Evolutionary conservation across 1,140 invertebrate species (phyloP), one percentile per base, ranked within the genome.

Genomic region (Drosophila baimaii): DNA sequence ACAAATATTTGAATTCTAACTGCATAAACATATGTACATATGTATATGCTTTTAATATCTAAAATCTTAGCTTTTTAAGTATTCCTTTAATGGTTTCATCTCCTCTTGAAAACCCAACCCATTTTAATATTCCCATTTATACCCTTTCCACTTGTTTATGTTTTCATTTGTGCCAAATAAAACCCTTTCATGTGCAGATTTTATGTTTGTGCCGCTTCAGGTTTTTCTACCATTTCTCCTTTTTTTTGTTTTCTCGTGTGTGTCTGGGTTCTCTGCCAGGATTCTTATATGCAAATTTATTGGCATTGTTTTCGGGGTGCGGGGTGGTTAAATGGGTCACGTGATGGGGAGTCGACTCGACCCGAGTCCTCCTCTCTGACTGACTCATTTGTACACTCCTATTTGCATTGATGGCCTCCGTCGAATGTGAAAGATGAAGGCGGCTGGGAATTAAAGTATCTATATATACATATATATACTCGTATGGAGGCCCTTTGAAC

Each of bases 261-360:
- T 41, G 27, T 44, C 49, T 41, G 68, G 29, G 62, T 25, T 62
- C 27, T 41, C 31, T 58, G 62, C 39, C 69, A 37, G 39, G 52
- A 58, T 77, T 66, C 82, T 85, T 81, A 79, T 86, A 85, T 85
- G 82, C 78, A 81, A 85, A 85, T 85, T 85, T 86, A 86, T 86
- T 85, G 82, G 82, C 82, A 72, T 64, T 81, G 69, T 54, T 62
- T 57, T 23, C 63, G 46, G 21, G 25, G 13, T 2, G 19, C 21
- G 44, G 8, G 35, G 25, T 27, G 56, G 47, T 27, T 7, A 52
- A 84, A 49, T 76, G 65, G 81, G 81, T 84, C 76, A 83, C 39
- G 23, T 37, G 35, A 62, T 44, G 68, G 65, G 56, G 25, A 49
- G 44, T 33, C 47, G 23, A 5, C 4, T 33, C 31, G 12, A 49